These are phyloP conservation scores for Sapayoa aenigma DNA, from an alignment of 2,113 vertebrate genomes.

Conservation along the genomic window DNA sequence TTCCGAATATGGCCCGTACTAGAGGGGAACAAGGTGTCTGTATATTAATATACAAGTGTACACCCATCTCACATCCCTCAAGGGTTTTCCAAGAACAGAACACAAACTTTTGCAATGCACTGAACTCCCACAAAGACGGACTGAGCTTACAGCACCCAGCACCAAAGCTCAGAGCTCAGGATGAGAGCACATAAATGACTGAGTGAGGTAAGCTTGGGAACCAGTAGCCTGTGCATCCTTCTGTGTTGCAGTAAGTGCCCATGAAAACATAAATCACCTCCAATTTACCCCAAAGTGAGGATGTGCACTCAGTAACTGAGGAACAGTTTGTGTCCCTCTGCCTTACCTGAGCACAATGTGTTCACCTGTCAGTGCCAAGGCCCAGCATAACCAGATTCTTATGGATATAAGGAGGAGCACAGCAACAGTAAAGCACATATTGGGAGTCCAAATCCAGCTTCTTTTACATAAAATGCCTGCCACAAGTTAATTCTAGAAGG, in stretches of 20 bases:
- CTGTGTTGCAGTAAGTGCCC: fast-evolving
- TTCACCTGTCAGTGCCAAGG: fast-evolving
- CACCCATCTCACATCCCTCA: not conserved
- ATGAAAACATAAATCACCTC: not conserved
- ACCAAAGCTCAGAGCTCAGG: not conserved
- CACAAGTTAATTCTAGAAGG: not conserved
- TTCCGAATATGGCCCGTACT: constrained; percentile 89
- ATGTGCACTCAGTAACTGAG: not conserved
- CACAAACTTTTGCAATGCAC: fast-evolving
- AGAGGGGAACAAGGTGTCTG: not conserved
- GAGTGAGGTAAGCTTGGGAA: not conserved
- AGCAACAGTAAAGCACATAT: not conserved
- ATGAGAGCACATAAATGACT: not conserved
- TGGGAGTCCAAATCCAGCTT: not conserved
- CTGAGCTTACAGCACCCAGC: fast-evolving
- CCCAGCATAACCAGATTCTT: not conserved
- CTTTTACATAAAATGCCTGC: not conserved
- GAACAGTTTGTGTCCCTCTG: not conserved
- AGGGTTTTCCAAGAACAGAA: not conserved
- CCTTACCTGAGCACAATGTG: not conserved
- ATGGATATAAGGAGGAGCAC: not conserved
- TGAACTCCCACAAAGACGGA: not conserved
- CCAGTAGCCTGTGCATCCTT: fast-evolving
- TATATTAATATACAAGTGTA: not conserved
- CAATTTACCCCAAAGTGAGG: not conserved